A percentile compares a stretch with the other conserved stretches of the same genome.
Conservation (phyloP, 2,888 invertebrate species). For the Leptarthrus brevirostris region DNA sequence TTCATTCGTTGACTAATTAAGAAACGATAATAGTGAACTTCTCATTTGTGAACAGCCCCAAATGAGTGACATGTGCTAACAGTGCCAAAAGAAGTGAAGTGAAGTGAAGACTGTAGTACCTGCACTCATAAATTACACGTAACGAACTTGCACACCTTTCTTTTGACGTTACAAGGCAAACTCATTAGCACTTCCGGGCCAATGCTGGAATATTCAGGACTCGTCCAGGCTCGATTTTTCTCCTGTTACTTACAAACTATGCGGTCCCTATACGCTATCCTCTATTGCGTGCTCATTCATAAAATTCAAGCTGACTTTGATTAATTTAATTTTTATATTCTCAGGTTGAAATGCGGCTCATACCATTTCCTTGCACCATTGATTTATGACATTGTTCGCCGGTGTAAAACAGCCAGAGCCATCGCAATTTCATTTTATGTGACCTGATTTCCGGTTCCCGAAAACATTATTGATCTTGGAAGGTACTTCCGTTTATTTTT, state of each 20-base stretch:
- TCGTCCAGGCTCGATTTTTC: background rate
- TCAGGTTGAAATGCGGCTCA: background rate
- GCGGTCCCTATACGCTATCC: background rate
- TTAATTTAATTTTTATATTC: constrained; percentile 45
- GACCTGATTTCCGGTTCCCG: constrained; percentile 24
- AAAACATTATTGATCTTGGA: constrained; percentile 38
- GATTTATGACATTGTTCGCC: constrained; percentile 38
- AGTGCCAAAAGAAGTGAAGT: background rate
- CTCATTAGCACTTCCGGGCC: constrained; percentile 40
- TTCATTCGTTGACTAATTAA: constrained; percentile 22
- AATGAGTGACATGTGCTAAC: background rate
- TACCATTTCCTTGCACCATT: background rate
- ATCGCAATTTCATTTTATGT: constrained; percentile 33
- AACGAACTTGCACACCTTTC: constrained; percentile 30
- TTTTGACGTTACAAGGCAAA: constrained; percentile 5
- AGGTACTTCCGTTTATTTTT: constrained; percentile 4
- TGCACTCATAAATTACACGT: constrained; percentile 35
- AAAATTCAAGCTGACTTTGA: constrained; percentile 34
- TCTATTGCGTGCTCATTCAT: constrained; percentile 37
- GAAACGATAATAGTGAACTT: constrained; percentile 15
- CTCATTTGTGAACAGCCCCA: background rate
- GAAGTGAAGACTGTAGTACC: no score
- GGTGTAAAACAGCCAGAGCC: constrained; percentile 36
- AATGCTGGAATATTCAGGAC: background rate
- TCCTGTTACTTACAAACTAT: no score